Base-by-base conservation (phyloP, 1,140 invertebrate genomes). In the Heliconius nattereri region DNA sequence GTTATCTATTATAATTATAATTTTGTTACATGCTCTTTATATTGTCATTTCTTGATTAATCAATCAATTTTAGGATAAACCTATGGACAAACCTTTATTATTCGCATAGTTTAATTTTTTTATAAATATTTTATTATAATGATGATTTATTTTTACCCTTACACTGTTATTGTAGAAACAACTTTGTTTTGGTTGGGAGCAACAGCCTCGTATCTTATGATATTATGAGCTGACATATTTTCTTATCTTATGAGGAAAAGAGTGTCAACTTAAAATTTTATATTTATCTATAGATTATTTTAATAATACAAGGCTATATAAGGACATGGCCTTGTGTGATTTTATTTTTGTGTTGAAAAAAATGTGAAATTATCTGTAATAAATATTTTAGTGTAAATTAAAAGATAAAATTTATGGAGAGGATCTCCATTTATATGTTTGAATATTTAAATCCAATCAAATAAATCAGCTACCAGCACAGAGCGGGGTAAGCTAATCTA, bases 151-250 rank as follows among this genome's bases (percentile, higher is more conserved):
- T n/a, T n/a, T n/a, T n/a, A n/a, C n/a, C n/a, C n/a, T n/a, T n/a
- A n/a, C 20, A 54, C 1, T 60, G 7, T 60, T 60, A 2, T 40
- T 52, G 7, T 40, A 11, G 19, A 57, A 75, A 32, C 6, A 75
- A 49, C 45, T 57, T 75, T 57, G 16, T 57, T 70, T 76, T 45
- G 7, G 57, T 66, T 70, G 60, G 29, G 75, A 20, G 35, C 75
- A 76, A 76, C 60, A 71, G 2, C 75, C 75, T 76, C 23, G 16
- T 70, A 76, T 76, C 37, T 70, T 66, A 52, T 35, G 73, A 76
- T 76, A 29, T 19, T 76, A 29, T 29, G 23, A 75, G 40, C 35
- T 66, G 75, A 76, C 75, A 23, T 57, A 57, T 76, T 76, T 13
- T 37, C n/a, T 76, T 76, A 76, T 76, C 57, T 66, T 19, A 40